Base-by-base conservation (phyloP, 2,888 invertebrate species). In the Salticus scenicus region DNA sequence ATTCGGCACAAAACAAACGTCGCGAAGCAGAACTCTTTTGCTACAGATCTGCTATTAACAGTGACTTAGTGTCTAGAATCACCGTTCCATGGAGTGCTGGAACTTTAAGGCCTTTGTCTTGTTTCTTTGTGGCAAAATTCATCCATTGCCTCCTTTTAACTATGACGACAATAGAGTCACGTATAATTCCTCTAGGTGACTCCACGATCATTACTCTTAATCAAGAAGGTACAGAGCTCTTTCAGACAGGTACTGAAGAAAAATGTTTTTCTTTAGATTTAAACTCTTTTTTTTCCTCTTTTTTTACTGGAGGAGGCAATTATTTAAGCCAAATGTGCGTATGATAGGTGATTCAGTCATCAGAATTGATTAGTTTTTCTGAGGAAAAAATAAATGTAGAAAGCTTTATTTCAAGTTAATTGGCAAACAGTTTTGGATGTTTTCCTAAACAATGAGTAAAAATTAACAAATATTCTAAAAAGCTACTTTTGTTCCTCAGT, bases 71-170 rank as follows among this genome's bases (percentile, higher is more conserved):
- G 57, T 57, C 12, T 57, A 24, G 2, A 57, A 57, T 12, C 24
- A 24, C 57, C 24, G 57, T 57, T 57, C 57, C 57, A 5, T 57
- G 24, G 24, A 24, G 20, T 24, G 7, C 24, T 20, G 20, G 20
- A 57, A 57, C 57, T 57, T 20, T 1, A 24, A 24, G 1, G 4
- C 17, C 57, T 57, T 57, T 57, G 57, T 57, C 12, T 57, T 24
- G 5, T 57, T 57, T 24, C 57, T 1, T 24, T 57, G 57, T 57
- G 57, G 24, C 57, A 57, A 57, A 57, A 24, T 57, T 57, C 57
- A 57, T 57, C 57, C 57, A 57, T 57, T 57, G 57, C 57, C 57
- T 57, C 57, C 57, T 57, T 57, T 57, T 57, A 57, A 57, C 57
- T 57, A 24, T 57, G 57, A 57, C 57, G 57, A 57, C 57, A 57